Evolutionary conservation across 2,888 invertebrate species (phyloP).

Genomic region (Hedya salicella): DNA sequence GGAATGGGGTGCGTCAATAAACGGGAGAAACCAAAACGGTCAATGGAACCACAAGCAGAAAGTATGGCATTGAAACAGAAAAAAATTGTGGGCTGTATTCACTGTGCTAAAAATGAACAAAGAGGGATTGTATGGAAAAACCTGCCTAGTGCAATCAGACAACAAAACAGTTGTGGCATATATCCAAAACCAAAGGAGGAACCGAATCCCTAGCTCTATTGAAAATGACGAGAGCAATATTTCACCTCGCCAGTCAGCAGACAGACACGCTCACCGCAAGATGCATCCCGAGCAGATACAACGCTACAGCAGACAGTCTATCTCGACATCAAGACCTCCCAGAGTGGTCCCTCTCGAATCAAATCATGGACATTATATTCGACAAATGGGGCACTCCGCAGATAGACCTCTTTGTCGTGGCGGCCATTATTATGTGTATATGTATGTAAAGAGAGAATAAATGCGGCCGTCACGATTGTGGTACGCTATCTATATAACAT

Average conservation of each 20-base stretch:
- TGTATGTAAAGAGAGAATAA: no score
- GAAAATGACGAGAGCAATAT: background rate
- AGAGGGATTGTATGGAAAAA: conserved; percentile 10
- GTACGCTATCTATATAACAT: no score
- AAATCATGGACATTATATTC: no score
- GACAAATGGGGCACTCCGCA: no score
- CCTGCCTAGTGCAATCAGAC: conserved; percentile 43
- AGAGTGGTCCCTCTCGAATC: no score
- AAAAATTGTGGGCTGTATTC: conserved; percentile 35
- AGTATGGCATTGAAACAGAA: conserved; percentile 42
- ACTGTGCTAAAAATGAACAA: background rate
- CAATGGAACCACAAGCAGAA: conserved; percentile 31
- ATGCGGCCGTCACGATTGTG: no score
- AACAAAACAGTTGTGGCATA: conserved; percentile 42
- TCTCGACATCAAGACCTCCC: no score
- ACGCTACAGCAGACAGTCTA: no score
- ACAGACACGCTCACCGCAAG: no score
- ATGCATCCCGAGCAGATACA: no score
- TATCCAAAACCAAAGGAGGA: conserved; percentile 43
- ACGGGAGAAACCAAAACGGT: conserved; percentile 34
- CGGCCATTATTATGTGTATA: no score
- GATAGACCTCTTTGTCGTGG: no score
- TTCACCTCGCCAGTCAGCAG: background rate
- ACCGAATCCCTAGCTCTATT: conserved; percentile 38
- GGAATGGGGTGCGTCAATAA: conserved; percentile 44